These are phyloP conservation scores for Andricus curvator DNA, from an alignment of 2,888 invertebrate species.

Conservation along the genomic window DNA sequence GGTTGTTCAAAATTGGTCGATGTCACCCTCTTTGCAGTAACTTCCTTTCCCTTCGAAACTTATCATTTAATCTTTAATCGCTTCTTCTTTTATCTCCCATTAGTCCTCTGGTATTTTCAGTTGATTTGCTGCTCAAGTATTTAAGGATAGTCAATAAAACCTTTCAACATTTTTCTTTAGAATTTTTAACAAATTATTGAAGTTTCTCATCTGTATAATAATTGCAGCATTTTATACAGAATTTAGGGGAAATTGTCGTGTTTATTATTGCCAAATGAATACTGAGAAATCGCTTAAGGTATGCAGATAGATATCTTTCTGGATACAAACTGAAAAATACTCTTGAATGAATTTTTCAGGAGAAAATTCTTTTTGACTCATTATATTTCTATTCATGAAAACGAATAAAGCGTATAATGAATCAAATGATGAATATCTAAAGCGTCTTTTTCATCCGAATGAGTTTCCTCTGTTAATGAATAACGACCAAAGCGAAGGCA, in stretches of 20 bases:
- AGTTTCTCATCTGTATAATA: too few relatives aligned
- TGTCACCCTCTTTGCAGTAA: neutral
- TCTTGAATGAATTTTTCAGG: neutral
- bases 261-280: too few relatives aligned
- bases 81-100: neutral
- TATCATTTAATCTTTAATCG: neutral
- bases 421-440: constrained; percentile 7
- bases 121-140: neutral
- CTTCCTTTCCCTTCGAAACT: neutral
- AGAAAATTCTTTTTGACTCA: neutral
- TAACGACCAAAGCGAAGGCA: neutral
- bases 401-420: neutral
- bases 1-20: neutral
- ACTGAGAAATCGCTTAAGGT: too few relatives aligned
- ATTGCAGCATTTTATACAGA: too few relatives aligned
- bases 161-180: too few relatives aligned
- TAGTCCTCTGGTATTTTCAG: neutral
- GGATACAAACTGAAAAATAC: neutral
- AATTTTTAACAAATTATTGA: too few relatives aligned
- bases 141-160: too few relatives aligned
- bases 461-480: neutral
- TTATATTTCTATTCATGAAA: neutral
- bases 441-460: neutral
- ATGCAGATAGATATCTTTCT: too few relatives aligned
- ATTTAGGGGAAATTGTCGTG: neutral